phyloP scores from a whole-genome alignment of 2,113 vertebrate species.

The Chlorocebus sabaeus region DNA sequence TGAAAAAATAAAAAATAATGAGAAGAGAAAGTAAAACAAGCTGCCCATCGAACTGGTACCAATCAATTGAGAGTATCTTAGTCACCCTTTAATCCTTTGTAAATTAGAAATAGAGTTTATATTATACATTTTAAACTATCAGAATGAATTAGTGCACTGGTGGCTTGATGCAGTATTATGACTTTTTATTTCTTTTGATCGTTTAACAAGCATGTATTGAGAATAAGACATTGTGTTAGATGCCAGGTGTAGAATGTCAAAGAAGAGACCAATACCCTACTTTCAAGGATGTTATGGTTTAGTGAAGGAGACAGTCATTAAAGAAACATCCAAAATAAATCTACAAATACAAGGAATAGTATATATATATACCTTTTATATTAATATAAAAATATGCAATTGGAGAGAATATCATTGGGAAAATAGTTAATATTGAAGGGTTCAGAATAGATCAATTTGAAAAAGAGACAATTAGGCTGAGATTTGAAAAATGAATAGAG shows the following conservation, averaged over 20 bases:
- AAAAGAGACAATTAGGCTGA: background rate
- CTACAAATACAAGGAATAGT: background rate
- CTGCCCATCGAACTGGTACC: background rate
- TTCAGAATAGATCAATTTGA: background rate
- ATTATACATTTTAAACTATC: background rate
- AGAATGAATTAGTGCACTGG: background rate
- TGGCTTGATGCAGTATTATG: background rate
- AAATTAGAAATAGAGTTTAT: background rate
- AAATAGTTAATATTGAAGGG: background rate
- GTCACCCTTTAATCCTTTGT: background rate
- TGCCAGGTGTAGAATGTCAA: background rate
- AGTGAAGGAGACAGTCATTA: background rate
- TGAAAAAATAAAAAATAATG: background rate
- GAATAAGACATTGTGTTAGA: background rate
- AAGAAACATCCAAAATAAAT: background rate
- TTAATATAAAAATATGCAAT: background rate
- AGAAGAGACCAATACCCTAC: background rate
- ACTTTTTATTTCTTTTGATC: background rate
- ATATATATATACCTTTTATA: background rate
- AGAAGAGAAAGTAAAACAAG: background rate
- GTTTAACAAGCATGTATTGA: background rate
- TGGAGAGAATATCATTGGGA: background rate
- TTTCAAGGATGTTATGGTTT: background rate
- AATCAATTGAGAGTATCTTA: background rate
- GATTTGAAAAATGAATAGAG: background rate